Conservation (phyloP, 2,113 vertebrate genomes). For the Herpailurus yagouaroundi region DNA sequence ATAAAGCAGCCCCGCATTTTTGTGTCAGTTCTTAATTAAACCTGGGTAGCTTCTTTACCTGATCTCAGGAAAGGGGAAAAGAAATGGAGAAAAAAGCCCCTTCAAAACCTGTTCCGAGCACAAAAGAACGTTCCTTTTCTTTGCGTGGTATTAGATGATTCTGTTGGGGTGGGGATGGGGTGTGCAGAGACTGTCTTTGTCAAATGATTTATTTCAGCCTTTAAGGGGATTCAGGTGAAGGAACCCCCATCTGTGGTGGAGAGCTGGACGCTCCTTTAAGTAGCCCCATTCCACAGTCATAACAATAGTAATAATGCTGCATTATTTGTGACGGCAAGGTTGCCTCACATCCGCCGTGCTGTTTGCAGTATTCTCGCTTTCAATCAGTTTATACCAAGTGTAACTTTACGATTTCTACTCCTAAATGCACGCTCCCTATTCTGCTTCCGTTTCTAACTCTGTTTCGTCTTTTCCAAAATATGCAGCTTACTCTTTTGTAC, state of each 20-base stretch:
- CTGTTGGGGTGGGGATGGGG: background rate
- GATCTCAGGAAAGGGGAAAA: constrained; percentile 8
- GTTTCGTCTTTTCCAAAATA: constrained; percentile 43
- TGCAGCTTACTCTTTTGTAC: constrained; percentile 26
- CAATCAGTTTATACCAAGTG: background rate
- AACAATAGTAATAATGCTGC: background rate
- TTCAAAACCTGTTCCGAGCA: constrained; percentile 29
- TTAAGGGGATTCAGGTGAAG: constrained; percentile 57
- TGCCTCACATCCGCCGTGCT: constrained; percentile 19
- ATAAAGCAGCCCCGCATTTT: constrained; percentile 32
- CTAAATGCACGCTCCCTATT: background rate
- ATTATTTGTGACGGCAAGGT: constrained; percentile 41
- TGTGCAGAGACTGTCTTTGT: background rate
- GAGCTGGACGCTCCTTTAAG: constrained; percentile 19
- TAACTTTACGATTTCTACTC: constrained; percentile 34
- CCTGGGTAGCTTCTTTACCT: background rate
- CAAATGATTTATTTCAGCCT: constrained; percentile 31
- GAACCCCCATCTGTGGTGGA: constrained; percentile 29
- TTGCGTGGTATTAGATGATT: constrained; percentile 7
- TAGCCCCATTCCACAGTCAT: background rate
- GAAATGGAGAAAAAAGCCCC: background rate
- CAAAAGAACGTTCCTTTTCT: constrained; percentile 1
- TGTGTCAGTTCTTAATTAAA: constrained; percentile 60
- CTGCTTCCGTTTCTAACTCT: constrained; percentile 27
- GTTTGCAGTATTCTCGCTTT: constrained; percentile 60